Percentiles rank a stretch among this genome's conserved stretches.
Conservation (phyloP, 2,113 vertebrate genomes). For the Colistium nudipinnis region DNA sequence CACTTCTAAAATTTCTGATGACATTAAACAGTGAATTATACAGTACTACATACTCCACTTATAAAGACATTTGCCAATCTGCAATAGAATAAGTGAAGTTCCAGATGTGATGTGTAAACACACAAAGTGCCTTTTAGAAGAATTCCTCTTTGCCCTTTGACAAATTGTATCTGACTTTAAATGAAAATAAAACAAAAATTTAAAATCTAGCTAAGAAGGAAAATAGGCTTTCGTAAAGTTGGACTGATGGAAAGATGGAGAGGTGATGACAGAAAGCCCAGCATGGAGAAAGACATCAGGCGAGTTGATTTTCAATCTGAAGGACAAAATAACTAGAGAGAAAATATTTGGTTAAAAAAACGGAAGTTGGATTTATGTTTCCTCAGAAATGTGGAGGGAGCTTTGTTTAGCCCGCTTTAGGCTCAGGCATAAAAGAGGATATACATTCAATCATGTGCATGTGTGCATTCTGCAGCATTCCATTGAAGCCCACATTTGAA, state of each 20-base stretch:
- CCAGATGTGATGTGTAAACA: slow-evolving; percentile 37
- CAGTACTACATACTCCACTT: too few relatives aligned
- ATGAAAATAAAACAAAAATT: too few relatives aligned
- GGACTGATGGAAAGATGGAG: slow-evolving; percentile 8
- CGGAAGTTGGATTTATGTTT: background rate
- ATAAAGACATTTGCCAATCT: slow-evolving; percentile 36
- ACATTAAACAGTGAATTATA: too few relatives aligned
- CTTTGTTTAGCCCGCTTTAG: background rate
- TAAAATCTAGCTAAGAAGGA: slow-evolving; percentile 4
- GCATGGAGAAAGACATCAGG: slow-evolving; percentile 10
- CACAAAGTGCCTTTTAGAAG: background rate
- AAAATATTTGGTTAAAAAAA: background rate
- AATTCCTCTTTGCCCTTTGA: background rate
- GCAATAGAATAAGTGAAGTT: slow-evolving; percentile 22
- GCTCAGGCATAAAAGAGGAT: background rate
- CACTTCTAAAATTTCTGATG: too few relatives aligned
- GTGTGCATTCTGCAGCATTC: background rate
- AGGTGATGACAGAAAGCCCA: background rate
- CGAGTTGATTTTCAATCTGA: background rate
- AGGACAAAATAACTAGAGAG: background rate
- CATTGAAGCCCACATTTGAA: background rate
- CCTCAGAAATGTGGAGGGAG: background rate
- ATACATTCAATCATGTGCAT: background rate
- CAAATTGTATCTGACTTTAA: background rate
- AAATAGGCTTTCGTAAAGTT: slow-evolving; percentile 6